phyloP scores from a whole-genome alignment of 2,888 invertebrate genomes.

The Meteorus colon region DNA sequence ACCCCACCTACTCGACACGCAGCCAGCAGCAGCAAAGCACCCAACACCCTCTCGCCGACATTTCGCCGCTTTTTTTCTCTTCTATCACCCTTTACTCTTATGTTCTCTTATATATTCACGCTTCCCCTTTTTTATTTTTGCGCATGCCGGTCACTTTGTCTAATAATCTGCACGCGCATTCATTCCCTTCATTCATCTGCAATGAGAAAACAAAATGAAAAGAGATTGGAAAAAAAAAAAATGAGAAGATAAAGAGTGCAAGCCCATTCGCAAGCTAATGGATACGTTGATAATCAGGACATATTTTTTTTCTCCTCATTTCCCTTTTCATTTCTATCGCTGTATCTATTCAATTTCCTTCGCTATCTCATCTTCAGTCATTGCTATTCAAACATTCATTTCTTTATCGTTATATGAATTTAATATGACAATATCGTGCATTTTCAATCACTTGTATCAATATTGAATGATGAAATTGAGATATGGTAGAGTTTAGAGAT shows the following conservation, averaged over 20 bases:
- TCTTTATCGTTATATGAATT: background rate
- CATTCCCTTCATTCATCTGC: constrained; percentile 9
- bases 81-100: background rate
- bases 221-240: background rate
- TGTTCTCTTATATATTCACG: constrained; percentile 30
- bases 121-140: constrained; percentile 31
- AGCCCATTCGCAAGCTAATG: constrained; percentile 20
- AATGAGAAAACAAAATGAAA: too few relatives aligned
- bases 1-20: constrained; percentile 17
- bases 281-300: constrained; percentile 15
- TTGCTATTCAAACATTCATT: background rate
- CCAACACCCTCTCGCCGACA: constrained; percentile 47
- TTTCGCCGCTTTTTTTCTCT: constrained; percentile 36
- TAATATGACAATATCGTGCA: background rate
- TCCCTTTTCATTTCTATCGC: background rate
- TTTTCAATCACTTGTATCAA: constrained; percentile 34
- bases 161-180: constrained; percentile 44
- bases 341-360: background rate
- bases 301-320: background rate
- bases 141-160: constrained; percentile 28
- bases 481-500: constrained; percentile 19
- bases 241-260: constrained; percentile 14
- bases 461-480: constrained; percentile 27
- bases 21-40: constrained; percentile 33
- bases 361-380: background rate